Conservation (phyloP, 1,140 invertebrate species). For the Periplaneta americana region DNA sequence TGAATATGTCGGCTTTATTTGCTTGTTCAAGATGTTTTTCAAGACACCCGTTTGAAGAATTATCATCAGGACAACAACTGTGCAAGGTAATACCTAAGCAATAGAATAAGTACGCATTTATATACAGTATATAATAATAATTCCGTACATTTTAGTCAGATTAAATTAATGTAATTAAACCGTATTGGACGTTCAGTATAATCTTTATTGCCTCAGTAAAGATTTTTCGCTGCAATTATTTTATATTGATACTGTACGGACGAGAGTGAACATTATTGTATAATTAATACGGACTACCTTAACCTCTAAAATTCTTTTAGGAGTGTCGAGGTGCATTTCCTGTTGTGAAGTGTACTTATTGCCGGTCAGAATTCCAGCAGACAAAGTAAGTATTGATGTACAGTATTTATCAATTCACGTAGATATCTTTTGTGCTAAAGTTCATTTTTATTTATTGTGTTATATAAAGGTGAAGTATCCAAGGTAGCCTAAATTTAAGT, state of each 20-base stretch:
- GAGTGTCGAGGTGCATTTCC: constrained; percentile 92
- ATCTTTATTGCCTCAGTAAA: no score
- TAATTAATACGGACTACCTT: neutral
- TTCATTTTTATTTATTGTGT: no score
- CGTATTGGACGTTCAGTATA: no score
- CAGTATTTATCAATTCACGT: no score
- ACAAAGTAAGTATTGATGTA: constrained; percentile 61
- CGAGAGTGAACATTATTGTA: neutral
- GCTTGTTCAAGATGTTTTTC: constrained; percentile 93
- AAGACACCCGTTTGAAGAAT: constrained; percentile 90
- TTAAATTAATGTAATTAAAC: no score
- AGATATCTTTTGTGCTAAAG: no score
- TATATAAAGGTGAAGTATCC: no score
- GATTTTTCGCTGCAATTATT: constrained; percentile 17
- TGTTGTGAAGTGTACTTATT: constrained; percentile 95
- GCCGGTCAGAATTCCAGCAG: constrained; percentile 95
- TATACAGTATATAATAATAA: no score
- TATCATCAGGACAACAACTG: constrained; percentile 89
- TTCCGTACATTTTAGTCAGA: no score
- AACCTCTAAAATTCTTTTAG: constrained; percentile 49
- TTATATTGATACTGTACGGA: constrained; percentile 1
- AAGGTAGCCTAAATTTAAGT: no score
- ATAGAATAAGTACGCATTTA: no score
- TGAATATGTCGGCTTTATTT: constrained; percentile 58
- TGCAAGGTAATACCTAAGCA: constrained; percentile 91